Evolutionary conservation across 2,888 invertebrate genomes (phyloP).

Genomic region (Tanytarsus gracilentus): DNA sequence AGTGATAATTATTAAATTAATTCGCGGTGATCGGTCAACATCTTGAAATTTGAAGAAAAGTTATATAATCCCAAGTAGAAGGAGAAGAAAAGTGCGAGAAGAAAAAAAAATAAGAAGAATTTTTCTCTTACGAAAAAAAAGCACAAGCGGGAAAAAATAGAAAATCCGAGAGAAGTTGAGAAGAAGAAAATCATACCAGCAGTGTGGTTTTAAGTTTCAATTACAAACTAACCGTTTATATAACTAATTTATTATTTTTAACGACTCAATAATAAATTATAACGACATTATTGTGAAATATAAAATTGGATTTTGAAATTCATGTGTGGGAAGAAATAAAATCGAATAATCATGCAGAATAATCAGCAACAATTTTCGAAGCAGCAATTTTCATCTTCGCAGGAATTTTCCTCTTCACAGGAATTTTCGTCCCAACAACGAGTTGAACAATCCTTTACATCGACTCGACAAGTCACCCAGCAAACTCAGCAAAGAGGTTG

Average conservation of each 20-base stretch:
- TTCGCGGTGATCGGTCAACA: constrained; percentile 6
- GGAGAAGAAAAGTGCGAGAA: not conserved
- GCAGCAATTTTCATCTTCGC: constrained; percentile 41
- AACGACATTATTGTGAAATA: not conserved
- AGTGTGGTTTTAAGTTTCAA: not conserved
- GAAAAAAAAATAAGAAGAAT: too few relatives aligned
- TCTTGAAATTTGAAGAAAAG: not conserved
- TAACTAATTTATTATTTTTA: not conserved
- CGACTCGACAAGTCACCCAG: constrained; percentile 60
- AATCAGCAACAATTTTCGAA: constrained; percentile 49
- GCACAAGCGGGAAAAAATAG: not conserved
- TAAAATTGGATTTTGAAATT: not conserved
- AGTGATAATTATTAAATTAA: not conserved
- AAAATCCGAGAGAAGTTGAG: not conserved
- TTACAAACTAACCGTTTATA: not conserved
- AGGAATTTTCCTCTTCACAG: constrained; percentile 40
- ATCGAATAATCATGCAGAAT: constrained; percentile 36
- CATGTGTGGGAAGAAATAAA: constrained; percentile 14
- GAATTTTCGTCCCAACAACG: constrained; percentile 47
- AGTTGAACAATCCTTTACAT: constrained; percentile 63
- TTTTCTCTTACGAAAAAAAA: too few relatives aligned
- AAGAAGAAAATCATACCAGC: not conserved
- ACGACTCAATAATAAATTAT: not conserved
- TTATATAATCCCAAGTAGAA: constrained; percentile 2
- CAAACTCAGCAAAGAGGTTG: constrained; percentile 60